These are phyloP conservation scores for Carpatolechia fugitivella DNA, from an alignment of 2,888 invertebrate genomes.

Conservation along the genomic window DNA sequence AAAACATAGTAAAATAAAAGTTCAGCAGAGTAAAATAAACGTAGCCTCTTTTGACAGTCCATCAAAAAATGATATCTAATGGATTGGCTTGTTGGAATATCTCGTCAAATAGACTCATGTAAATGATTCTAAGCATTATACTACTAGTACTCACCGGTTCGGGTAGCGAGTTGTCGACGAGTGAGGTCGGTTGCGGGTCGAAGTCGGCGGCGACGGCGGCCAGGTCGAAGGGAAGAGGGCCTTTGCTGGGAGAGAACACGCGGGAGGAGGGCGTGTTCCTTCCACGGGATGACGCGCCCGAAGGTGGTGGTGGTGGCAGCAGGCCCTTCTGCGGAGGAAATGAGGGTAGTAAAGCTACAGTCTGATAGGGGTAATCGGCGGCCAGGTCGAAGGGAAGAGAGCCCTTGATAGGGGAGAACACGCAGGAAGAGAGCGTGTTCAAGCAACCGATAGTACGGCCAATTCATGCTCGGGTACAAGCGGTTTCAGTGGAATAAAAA, in stretches of 20 bases:
- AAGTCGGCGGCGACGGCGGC: constrained; percentile 49
- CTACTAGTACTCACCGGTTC: too few relatives aligned
- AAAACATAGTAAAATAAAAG: too few relatives aligned
- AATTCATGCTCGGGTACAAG: too few relatives aligned
- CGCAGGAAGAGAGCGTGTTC: constrained; percentile 47
- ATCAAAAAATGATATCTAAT: too few relatives aligned
- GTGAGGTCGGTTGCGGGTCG: constrained; percentile 45
- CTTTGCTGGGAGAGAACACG: constrained; percentile 58
- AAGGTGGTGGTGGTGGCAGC: constrained; percentile 67
- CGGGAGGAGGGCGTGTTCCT: constrained; percentile 51
- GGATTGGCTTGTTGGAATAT: too few relatives aligned
- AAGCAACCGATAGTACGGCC: too few relatives aligned
- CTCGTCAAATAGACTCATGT: too few relatives aligned
- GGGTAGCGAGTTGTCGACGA: constrained; percentile 46
- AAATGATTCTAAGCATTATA: too few relatives aligned
- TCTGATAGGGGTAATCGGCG: not conserved
- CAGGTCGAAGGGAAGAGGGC: constrained; percentile 53
- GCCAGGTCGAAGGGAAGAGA: constrained; percentile 52
- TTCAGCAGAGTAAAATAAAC: too few relatives aligned
- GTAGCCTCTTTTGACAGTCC: too few relatives aligned
- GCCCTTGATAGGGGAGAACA: constrained; percentile 57
- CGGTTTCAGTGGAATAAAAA: too few relatives aligned
- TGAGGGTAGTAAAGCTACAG: too few relatives aligned
- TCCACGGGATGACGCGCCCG: constrained; percentile 50
- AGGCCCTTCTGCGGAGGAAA: constrained; percentile 59